A percentile compares a stretch with the other conserved stretches of the same genome.
Conservation (phyloP, 2,113 vertebrate species). For the Nannobrachium achirus region DNA sequence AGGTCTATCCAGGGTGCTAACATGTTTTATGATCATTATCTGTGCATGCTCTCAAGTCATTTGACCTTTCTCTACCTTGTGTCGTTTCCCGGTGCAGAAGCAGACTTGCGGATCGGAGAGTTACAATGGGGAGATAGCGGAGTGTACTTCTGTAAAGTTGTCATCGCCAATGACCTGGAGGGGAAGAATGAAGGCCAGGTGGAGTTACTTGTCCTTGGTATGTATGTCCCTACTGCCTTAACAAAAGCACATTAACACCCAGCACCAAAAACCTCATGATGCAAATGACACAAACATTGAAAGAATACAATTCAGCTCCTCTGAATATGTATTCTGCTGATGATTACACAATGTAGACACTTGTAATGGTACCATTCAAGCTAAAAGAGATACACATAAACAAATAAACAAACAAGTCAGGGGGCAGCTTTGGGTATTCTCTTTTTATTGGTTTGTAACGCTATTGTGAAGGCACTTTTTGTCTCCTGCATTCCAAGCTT, state of each 20-base stretch:
- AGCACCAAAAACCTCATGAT: too few relatives aligned
- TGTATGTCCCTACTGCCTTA: conserved; percentile 74
- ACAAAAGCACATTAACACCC: neutral
- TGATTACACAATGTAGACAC: too few relatives aligned
- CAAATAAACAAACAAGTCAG: too few relatives aligned
- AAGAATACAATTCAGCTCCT: neutral
- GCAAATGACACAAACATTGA: neutral
- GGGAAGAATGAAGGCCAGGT: conserved; percentile 91
- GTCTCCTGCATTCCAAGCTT: conserved; percentile 79
- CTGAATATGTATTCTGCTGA: neutral
- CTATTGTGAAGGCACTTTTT: conserved; percentile 59
- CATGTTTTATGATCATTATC: neutral
- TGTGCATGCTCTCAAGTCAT: too few relatives aligned
- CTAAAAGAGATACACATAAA: too few relatives aligned
- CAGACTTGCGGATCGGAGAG: conserved; percentile 92
- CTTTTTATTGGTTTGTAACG: conserved; percentile 25
- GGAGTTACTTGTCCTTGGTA: conserved; percentile 94
- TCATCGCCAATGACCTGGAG: conserved; percentile 91
- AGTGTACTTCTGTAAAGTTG: conserved; percentile 93
- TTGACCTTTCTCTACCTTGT: conserved; percentile 13
- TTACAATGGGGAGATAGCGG: conserved; percentile 98
- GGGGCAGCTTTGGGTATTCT: neutral
- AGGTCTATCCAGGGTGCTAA: too few relatives aligned
- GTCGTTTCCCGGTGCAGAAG: conserved; percentile 79
- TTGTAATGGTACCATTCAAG: too few relatives aligned